Conservation (phyloP, 92 coral and sea anemone genomes). For the Anthopleura xanthogrammica region DNA sequence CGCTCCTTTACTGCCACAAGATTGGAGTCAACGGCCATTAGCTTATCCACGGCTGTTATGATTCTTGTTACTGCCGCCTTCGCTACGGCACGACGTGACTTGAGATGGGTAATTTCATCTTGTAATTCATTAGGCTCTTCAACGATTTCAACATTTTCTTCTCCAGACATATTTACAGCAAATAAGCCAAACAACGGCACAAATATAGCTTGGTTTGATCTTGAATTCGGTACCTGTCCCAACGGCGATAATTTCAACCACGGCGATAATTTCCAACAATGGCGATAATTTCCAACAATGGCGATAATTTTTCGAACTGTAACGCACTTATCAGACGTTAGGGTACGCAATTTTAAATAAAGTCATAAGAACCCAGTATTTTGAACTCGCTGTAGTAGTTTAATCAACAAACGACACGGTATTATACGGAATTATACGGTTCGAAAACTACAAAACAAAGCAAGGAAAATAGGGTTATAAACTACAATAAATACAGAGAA, state of each 20-base stretch:
- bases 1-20: slow-evolving; percentile 22
- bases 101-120: slow-evolving; percentile 33
- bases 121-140: slow-evolving; percentile 18
- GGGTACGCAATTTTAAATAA: no score
- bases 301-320: no score
- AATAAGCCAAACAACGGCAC: slow-evolving; percentile 1
- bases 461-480: no score
- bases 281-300: background rate
- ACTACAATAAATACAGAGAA: no score
- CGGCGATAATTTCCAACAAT: background rate
- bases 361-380: no score
- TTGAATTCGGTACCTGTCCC: background rate
- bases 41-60: slow-evolving; percentile 28
- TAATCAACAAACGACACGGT: no score
- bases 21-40: slow-evolving; percentile 29
- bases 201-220: slow-evolving; percentile 1
- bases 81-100: slow-evolving; percentile 33
- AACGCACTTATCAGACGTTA: no score
- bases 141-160: slow-evolving; percentile 28
- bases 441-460: no score
- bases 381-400: no score
- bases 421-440: no score
- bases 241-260: background rate
- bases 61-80: slow-evolving; percentile 37
- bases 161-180: slow-evolving; percentile 31